phyloP scores from a whole-genome alignment of 2,888 invertebrate species.

The Xestoiulus laeticollis region DNA sequence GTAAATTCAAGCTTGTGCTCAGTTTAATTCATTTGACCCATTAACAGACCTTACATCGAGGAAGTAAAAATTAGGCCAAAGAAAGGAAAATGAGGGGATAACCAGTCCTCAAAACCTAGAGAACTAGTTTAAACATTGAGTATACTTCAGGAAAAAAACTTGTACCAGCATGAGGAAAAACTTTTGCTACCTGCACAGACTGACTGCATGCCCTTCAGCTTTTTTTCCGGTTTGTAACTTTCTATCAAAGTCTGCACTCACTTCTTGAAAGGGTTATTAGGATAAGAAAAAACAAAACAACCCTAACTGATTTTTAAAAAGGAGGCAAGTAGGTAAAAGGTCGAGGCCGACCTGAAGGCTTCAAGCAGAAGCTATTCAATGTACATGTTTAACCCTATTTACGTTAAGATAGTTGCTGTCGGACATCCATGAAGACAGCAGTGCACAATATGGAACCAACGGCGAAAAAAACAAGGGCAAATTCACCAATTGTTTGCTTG shows the following conservation, averaged over 20 bases:
- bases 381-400: too few relatives aligned
- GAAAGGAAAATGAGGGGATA: neutral
- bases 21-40: neutral
- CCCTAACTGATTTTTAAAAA: neutral
- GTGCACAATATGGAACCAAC: neutral
- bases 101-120: neutral
- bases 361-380: neutral
- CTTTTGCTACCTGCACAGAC: neutral
- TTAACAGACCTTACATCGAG: neutral
- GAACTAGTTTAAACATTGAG: neutral
- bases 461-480: too few relatives aligned
- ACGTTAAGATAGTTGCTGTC: neutral
- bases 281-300: neutral
- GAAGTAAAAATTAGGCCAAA: neutral
- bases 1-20: neutral
- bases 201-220: neutral
- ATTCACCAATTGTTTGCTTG: too few relatives aligned
- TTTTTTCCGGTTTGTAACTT: neutral
- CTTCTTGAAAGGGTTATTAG: neutral
- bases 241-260: neutral
- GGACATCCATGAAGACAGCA: neutral
- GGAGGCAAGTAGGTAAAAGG: neutral
- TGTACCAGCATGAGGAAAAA: neutral
- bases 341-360: neutral
- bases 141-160: neutral